Evolutionary conservation across 2,113 vertebrate genomes (phyloP).

Genomic region (Alligator sinensis): DNA sequence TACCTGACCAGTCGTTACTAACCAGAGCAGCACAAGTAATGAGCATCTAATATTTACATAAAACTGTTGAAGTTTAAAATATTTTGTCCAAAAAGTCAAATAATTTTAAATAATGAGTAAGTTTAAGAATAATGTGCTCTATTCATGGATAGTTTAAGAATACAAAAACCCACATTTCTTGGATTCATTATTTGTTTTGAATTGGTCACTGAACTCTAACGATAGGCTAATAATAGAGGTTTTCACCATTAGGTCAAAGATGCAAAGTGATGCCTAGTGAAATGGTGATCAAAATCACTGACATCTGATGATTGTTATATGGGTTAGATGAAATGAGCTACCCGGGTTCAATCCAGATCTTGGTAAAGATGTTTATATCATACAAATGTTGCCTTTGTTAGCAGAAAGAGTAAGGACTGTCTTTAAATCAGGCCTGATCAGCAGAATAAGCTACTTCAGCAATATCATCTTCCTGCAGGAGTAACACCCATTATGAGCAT

Average conservation of each 20-base stretch:
- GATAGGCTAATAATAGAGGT: background rate
- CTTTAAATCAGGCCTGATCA: background rate
- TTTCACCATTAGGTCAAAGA: background rate
- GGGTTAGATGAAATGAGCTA: background rate
- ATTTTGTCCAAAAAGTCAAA: background rate
- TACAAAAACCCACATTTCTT: background rate
- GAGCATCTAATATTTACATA: background rate
- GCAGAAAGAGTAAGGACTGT: background rate
- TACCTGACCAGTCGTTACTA: slow-evolving; percentile 1
- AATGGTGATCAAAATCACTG: background rate
- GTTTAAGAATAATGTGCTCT: background rate
- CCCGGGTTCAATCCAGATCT: background rate
- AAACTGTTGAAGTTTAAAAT: background rate
- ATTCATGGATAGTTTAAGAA: background rate
- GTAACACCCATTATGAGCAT: background rate
- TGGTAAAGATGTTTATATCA: background rate
- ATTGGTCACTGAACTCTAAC: background rate
- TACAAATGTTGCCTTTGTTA: background rate
- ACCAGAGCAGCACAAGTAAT: background rate
- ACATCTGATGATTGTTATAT: background rate
- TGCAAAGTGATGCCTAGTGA: background rate
- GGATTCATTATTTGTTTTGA: background rate
- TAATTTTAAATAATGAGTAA: background rate
- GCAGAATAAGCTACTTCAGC: background rate
- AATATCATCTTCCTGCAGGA: slow-evolving; percentile 1